phyloP scores from a whole-genome alignment of 2,113 vertebrate species.

The Platichthys stellatus region DNA sequence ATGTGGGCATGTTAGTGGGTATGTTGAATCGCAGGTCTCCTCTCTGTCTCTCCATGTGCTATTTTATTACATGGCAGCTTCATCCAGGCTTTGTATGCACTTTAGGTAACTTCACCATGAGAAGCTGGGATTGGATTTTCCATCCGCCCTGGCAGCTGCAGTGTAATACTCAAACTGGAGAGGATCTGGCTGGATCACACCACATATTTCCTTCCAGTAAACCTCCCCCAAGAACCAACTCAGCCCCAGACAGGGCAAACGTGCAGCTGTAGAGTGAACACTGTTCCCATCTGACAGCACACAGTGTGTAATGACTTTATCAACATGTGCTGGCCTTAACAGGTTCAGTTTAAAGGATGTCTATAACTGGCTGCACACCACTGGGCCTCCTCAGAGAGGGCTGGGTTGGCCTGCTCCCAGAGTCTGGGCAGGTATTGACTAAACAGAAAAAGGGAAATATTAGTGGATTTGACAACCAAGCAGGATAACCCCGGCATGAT shows the following conservation, averaged over 20 bases:
- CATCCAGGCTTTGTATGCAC: constrained; percentile 32
- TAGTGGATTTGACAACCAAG: constrained; percentile 57
- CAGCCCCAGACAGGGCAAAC: constrained; percentile 55
- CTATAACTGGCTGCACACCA: constrained; percentile 49
- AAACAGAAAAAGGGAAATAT: constrained; percentile 54
- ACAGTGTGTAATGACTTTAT: constrained; percentile 48
- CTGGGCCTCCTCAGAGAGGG: constrained; percentile 9
- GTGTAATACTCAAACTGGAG: constrained; percentile 58
- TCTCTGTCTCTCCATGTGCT: constrained; percentile 14
- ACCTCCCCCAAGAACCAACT: constrained; percentile 35
- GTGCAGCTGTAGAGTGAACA: constrained; percentile 45
- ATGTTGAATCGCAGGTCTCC: constrained; percentile 32
- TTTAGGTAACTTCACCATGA: constrained; percentile 43
- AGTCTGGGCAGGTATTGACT: constrained; percentile 53
- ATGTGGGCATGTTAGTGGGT: constrained; percentile 36
- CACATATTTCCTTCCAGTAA: constrained; percentile 67
- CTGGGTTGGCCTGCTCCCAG: constrained; percentile 20
- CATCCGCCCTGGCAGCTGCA: constrained; percentile 65
- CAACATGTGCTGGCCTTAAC: constrained; percentile 31
- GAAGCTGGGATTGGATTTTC: constrained; percentile 25
- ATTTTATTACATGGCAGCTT: constrained; percentile 21
- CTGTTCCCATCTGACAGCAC: constrained; percentile 33
- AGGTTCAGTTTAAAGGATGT: constrained; percentile 33
- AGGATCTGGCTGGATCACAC: constrained; percentile 57
- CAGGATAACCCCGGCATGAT: constrained; percentile 24